Percentiles rank a stretch among this genome's conserved stretches.
Conservation (phyloP, 2,888 invertebrate species). For the Chironomus tentans region DNA sequence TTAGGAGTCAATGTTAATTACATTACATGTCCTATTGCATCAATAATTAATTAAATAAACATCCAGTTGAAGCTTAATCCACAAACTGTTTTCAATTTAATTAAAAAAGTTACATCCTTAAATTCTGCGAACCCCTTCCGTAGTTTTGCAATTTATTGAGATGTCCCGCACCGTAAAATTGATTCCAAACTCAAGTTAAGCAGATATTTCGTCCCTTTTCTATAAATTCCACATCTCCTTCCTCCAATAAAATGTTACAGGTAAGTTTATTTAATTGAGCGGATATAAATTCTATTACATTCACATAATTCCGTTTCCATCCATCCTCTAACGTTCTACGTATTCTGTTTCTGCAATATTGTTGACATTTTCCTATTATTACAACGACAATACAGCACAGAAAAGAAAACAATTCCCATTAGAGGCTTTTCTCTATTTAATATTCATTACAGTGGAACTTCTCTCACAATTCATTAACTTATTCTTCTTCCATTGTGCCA, state of each 20-base stretch:
- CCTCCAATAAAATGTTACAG: neutral
- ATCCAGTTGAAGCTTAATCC: no score
- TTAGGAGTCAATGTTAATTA: no score
- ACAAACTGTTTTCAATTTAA: no score
- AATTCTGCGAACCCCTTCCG: no score
- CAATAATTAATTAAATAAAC: no score
- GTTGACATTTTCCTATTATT: neutral
- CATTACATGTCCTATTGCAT: no score
- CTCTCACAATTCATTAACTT: neutral
- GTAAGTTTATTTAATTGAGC: neutral
- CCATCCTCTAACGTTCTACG: neutral
- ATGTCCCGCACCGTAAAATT: no score
- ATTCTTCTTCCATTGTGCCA: neutral
- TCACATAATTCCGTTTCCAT: neutral
- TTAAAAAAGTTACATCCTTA: no score
- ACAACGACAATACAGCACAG: neutral
- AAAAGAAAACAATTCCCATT: neutral
- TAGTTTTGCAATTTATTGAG: no score
- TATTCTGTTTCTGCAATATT: neutral
- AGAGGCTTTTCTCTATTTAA: neutral
- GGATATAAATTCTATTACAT: neutral
- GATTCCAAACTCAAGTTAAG: no score
- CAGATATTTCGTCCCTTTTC: neutral
- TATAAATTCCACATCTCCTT: neutral
- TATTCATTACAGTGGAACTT: neutral